These are phyloP conservation scores for Deilephila porcellus DNA, from an alignment of 2,888 invertebrate species.

Conservation along the genomic window DNA sequence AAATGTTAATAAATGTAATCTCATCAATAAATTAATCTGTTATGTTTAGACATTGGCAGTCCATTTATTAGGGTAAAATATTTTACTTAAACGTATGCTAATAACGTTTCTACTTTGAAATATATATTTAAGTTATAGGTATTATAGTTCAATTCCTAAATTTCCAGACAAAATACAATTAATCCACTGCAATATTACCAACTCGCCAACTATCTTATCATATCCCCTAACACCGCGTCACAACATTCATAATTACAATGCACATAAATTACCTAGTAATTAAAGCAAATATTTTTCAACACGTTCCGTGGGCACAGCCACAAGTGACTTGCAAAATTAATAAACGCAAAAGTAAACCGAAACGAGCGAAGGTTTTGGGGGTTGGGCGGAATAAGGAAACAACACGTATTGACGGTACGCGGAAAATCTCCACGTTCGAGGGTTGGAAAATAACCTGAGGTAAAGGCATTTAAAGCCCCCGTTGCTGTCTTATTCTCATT, in stretches of 20 bases:
- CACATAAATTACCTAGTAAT: not conserved
- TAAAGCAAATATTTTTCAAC: not conserved
- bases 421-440: not conserved
- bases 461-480: not conserved
- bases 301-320: not conserved
- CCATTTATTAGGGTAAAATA: too few relatives aligned
- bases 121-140: too few relatives aligned
- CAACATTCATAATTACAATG: not conserved
- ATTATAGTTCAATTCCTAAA: too few relatives aligned
- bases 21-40: too few relatives aligned
- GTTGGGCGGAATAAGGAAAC: not conserved
- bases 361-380: not conserved
- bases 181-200: not conserved
- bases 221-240: not conserved
- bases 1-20: too few relatives aligned
- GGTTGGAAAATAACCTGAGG: not conserved
- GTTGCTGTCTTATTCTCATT: conserved; percentile 1
- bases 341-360: conserved; percentile 5
- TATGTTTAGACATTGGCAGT: too few relatives aligned
- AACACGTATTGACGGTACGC: not conserved
- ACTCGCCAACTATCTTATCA: not conserved
- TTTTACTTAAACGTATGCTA: too few relatives aligned
- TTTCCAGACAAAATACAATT: too few relatives aligned
- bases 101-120: too few relatives aligned
- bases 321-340: not conserved